Evolutionary conservation across 2,797 vertebrate genomes (phyloP), one percentile per base, ranked within the genome.

Genomic region (Coendou prehensilis): DNA sequence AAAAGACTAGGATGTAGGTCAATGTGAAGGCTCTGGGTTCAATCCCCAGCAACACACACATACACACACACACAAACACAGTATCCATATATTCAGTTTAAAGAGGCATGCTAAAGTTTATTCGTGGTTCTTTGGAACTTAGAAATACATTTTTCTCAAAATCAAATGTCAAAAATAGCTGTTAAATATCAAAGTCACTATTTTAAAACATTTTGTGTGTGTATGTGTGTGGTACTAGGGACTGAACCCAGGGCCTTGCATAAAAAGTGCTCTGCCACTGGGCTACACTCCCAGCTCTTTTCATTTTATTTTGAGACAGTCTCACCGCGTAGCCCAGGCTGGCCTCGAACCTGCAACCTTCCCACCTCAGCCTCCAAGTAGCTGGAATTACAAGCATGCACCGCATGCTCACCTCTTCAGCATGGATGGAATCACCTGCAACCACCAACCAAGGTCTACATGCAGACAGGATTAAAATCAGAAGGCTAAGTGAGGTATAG

Each of bases 81-180:
- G 37, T 45, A 75, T 28, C 4, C 0, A 63, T 52, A 52, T 52
- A 78, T 2, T 50, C 23, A 56, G 3, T 45, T 50, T 57, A 89
- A 79, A 57, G 0, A 87, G 83, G 81, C 10, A 54, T 15, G n/a
- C 20, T 33, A 37, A 90, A 57, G 10, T 59, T 64, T 94, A 94
- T 52, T 63, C 95, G 71, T 52, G 76, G 85, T 73, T 84, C 33
- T 92, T 56, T 69, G 22, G 45, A 89, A 84, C 52, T 92, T 89
- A 75, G 56, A 95, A 87, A 84, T 4, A 56, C 1, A 4, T 75
- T 87, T 79, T n/a, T 7, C 30, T 33, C 3, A 30, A 92, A 96
- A 41, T 73, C 20, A 81, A 89, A 96, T 22, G 26, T 76, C 81
- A 78, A 94, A 95, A 93, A 64, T 78, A 14, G 18, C 41, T 92